A percentile compares a stretch with the other conserved stretches of the same genome.
Conservation (phyloP, 2,888 invertebrate species). For the Xylota sylvarum region DNA sequence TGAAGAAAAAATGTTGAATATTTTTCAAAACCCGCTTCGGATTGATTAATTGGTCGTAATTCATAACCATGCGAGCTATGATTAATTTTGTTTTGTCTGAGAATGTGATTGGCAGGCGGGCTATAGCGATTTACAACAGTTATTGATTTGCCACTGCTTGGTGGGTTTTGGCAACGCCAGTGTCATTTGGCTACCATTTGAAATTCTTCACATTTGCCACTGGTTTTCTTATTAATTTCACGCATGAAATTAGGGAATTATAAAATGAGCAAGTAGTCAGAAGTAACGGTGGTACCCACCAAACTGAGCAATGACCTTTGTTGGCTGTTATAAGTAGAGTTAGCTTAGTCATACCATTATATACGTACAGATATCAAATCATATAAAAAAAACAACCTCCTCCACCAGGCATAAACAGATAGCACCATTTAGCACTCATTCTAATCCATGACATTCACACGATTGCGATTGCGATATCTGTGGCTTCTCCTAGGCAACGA, state of each 20-base stretch:
- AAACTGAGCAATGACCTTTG: conserved; percentile 35
- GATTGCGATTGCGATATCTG: conserved; percentile 38
- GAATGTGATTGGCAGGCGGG: conserved; percentile 43
- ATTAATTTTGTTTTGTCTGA: conserved; percentile 14
- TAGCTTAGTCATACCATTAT: neutral
- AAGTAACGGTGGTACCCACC: conserved; percentile 16
- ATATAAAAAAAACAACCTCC: neutral
- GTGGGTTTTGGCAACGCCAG: neutral
- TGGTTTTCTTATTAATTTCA: conserved; percentile 27
- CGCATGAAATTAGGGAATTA: conserved; percentile 20
- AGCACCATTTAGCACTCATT: conserved; percentile 41
- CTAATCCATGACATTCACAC: conserved; percentile 47
- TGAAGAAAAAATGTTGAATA: neutral
- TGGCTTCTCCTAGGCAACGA: conserved; percentile 14
- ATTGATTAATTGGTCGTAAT: conserved; percentile 49
- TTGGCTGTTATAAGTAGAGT: neutral
- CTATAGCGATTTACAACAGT: conserved; percentile 22
- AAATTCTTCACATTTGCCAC: conserved; percentile 33
- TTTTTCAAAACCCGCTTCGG: conserved; percentile 1
- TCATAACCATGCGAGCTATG: conserved; percentile 24
- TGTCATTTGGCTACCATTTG: conserved; percentile 1
- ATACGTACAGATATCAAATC: neutral
- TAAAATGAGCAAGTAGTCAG: neutral
- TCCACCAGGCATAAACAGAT: neutral
- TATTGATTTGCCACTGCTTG: conserved; percentile 16